Base-by-base conservation (phyloP, 2,888 invertebrate species). In the Pristionchus japonicus region DNA sequence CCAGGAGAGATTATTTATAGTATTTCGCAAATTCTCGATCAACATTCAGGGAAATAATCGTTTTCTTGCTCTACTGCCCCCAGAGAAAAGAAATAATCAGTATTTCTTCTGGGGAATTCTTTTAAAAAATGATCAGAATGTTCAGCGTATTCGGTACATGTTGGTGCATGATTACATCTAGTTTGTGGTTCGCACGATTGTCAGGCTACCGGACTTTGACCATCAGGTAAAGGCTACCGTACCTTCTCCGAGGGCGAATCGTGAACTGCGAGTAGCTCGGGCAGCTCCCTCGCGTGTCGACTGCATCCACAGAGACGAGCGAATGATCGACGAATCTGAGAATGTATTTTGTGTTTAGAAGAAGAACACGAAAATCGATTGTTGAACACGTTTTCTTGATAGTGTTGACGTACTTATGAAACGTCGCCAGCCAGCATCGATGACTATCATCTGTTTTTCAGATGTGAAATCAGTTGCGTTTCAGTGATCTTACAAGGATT, bases 341-440 rank as follows among this genome's bases (percentile, higher is more conserved):
- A n/a, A 15, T 34, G 20, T 9, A 13, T 20, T 34, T 7, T 15
- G 27, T 23, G 13, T 64, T 31, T n/a, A n/a, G n/a, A n/a, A 64
- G 3, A 13, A 1, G 7, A 11, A 4, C 27, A 23, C 13, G 31
- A 1, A 7, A 27, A 27, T 52, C 4, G 52, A 17, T 23, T 3
- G 13, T 17, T 13, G 20, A 52, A 9, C 0, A 1, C 3, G 52
- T 27, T n/a, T 4, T 9, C 31, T 23, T 3, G 37, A 43, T n/a
- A 23, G 1, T 13, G 27, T 83, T 90, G 87, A 85, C 88, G 89
- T 70, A 91, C 89, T 91, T 90, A 88, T 61, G 61, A 61, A 61
- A 11, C 61, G 23, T 61, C 23, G n/a, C 61, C 27, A 9, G 0
- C 6, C 27, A 61, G n/a, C 3, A 11, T 27, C 31, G 0, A 84